These are phyloP conservation scores for Glaucomys volans DNA, from an alignment of 2,113 vertebrate species.

Conservation along the genomic window DNA sequence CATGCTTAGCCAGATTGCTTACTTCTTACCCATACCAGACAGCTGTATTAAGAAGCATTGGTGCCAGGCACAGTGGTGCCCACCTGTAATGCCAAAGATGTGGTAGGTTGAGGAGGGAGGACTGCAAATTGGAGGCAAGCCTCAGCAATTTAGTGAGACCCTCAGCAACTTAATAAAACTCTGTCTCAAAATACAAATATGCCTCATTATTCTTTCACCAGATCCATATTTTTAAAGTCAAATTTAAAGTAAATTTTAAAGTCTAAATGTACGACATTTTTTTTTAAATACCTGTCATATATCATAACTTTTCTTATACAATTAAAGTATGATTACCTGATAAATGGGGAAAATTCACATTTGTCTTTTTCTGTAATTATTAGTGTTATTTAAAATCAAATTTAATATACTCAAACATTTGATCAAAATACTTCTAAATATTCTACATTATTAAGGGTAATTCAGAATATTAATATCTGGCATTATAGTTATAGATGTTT, in stretches of 20 bases:
- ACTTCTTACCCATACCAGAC: background rate
- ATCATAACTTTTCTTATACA: background rate
- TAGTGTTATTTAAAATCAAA: background rate
- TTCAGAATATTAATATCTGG: background rate
- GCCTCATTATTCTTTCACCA: background rate
- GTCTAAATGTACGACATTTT: background rate
- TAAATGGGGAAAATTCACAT: background rate
- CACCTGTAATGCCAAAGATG: no score
- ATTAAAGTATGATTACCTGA: background rate
- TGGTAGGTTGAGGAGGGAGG: no score
- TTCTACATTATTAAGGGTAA: constrained; percentile 11
- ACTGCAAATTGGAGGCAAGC: no score
- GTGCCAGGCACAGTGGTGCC: no score
- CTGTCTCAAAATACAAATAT: background rate
- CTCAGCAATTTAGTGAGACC: no score
- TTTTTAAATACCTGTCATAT: background rate
- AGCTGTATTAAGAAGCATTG: background rate
- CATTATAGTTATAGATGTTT: background rate
- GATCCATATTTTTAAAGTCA: constrained; percentile 6
- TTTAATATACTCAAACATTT: background rate
- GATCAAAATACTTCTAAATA: constrained; percentile 46
- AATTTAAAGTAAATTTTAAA: no score
- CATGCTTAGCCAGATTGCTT: background rate
- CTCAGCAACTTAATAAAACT: no score
- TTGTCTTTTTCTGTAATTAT: constrained; percentile 23